phyloP scores from a whole-genome alignment of 2,797 vertebrate genomes.

The Anniella stebbinsi region DNA sequence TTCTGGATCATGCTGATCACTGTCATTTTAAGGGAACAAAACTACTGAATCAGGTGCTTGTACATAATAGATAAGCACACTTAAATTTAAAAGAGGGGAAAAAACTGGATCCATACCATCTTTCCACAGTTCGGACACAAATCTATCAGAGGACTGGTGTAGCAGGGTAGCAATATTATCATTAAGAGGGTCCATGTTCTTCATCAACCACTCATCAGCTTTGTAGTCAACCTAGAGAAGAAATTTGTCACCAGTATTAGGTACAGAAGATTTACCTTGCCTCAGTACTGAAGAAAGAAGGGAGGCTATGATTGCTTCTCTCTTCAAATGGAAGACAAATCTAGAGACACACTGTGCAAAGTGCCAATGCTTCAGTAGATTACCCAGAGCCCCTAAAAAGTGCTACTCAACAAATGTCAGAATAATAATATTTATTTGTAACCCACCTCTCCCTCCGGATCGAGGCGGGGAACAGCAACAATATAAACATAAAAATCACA shows the following conservation, averaged over 20 bases:
- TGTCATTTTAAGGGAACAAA: slow-evolving; percentile 31
- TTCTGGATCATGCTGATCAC: slow-evolving; percentile 44
- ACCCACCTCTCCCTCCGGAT: no score
- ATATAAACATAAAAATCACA: no score
- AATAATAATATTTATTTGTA: no score
- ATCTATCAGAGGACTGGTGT: slow-evolving; percentile 96
- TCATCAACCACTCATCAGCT: slow-evolving; percentile 98
- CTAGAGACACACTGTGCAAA: background rate
- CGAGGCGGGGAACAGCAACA: no score
- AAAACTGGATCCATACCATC: slow-evolving; percentile 84
- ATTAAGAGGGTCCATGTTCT: slow-evolving; percentile 98
- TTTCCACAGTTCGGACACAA: slow-evolving; percentile 96
- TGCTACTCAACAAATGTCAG: background rate
- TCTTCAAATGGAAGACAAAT: background rate
- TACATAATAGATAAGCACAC: slow-evolving; percentile 6
- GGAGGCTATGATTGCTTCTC: background rate
- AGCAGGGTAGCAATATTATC: slow-evolving; percentile 95
- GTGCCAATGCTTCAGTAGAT: background rate
- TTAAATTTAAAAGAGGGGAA: slow-evolving; percentile 9
- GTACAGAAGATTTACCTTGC: background rate
- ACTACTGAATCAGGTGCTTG: background rate
- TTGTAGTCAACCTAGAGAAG: slow-evolving; percentile 94
- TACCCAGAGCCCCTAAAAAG: background rate
- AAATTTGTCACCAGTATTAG: background rate
- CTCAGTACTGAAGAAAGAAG: background rate